phyloP scores from a whole-genome alignment of 2,797 vertebrate genomes.

The Brachymystax lenok region DNA sequence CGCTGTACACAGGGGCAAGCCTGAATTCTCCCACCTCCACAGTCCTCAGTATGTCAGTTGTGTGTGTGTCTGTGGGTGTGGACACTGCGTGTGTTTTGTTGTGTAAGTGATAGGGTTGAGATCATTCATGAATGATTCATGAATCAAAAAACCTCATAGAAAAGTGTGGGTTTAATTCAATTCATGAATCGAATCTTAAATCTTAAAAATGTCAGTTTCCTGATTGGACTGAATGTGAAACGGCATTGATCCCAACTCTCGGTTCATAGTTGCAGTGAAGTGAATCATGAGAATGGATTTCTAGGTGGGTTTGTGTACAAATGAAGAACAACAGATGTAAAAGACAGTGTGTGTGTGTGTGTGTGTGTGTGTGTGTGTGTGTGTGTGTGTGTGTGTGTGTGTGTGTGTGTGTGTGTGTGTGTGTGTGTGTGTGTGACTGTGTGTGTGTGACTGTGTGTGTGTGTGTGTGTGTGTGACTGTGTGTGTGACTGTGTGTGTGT shows the following conservation, averaged over 20 bases:
- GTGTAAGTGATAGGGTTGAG: constrained; percentile 37
- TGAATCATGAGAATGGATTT: constrained; percentile 18
- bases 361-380: constrained; percentile 10
- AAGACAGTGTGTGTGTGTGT: constrained; percentile 57
- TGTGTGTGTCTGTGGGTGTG: constrained; percentile 35
- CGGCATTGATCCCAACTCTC: constrained; percentile 37
- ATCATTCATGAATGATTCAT: constrained; percentile 44
- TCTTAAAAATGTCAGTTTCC: constrained; percentile 31
- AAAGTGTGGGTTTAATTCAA: neutral
- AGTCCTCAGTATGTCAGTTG: constrained; percentile 61
- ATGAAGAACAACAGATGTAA: constrained; percentile 54
- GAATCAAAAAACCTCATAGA: neutral
- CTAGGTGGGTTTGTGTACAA: constrained; percentile 39
- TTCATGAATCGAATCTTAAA: constrained; percentile 22
- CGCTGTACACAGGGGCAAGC: constrained; percentile 77
- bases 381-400: constrained; percentile 26
- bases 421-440: constrained; percentile 31
- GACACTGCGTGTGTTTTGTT: constrained; percentile 17
- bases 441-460: constrained; percentile 22
- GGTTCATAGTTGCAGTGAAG: constrained; percentile 23
- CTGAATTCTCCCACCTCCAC: constrained; percentile 60
- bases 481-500: constrained; percentile 36
- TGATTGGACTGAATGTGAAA: constrained; percentile 34
- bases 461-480: constrained; percentile 19
- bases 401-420: constrained; percentile 3